phyloP scores from a whole-genome alignment of 2,888 invertebrate genomes.

The Axea sp. region DNA sequence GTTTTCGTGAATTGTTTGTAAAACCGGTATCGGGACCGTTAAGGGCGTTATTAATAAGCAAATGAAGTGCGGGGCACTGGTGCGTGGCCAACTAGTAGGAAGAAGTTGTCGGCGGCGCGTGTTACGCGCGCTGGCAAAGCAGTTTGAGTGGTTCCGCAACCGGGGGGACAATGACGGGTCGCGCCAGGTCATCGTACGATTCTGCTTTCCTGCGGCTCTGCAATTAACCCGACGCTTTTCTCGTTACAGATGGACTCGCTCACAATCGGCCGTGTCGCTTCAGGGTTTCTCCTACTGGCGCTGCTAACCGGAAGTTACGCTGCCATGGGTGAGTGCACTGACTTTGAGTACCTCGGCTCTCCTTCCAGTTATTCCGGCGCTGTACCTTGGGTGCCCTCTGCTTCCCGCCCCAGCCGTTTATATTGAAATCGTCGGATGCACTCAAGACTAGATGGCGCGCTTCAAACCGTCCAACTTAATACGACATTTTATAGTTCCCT shows the following conservation, averaged over 20 bases:
- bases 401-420: conserved; percentile 30
- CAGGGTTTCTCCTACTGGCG: conserved; percentile 70
- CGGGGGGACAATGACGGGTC: conserved; percentile 53
- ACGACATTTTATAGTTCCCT: conserved; percentile 40
- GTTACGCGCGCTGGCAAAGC: conserved; percentile 39
- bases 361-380: not conserved
- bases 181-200: conserved; percentile 49
- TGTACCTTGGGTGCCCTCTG: not conserved
- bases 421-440: conserved; percentile 37
- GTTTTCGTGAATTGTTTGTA: not conserved
- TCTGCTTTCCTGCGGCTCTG: conserved; percentile 40
- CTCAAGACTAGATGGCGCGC: conserved; percentile 34
- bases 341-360: conserved; percentile 44
- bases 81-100: no score
- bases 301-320: conserved; percentile 70
- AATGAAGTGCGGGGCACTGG: not conserved
- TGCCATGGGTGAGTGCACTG: conserved; percentile 68
- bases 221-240: conserved; percentile 65
- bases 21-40: conserved; percentile 12
- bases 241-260: conserved; percentile 76
- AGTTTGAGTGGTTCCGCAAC: conserved; percentile 19
- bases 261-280: conserved; percentile 68
- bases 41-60: not conserved
- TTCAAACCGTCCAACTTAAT: conserved; percentile 40
- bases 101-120: conserved; percentile 29